Evolutionary conservation across 2,113 vertebrate genomes (phyloP), one percentile per base, ranked within the genome.

Genomic region (Amphiprion ocellaris): DNA sequence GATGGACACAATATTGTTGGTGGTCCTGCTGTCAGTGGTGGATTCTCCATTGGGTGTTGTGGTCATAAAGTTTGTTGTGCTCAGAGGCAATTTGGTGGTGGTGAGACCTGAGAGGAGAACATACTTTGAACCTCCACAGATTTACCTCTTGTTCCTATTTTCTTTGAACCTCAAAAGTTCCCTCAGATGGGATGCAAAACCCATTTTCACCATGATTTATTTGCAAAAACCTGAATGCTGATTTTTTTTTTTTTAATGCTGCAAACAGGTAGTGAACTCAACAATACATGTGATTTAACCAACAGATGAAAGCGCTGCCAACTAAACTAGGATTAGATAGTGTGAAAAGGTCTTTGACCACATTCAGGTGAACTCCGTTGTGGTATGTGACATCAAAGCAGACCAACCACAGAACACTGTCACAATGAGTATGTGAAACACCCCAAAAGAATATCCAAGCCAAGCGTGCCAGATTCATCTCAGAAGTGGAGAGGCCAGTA

Each of bases 51-150:
- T 41, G 2, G 77, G 0, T 3, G 75, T 69, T 3, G 69, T 70
- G 69, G 21, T 23, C 26, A 39, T 16, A 21, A 41, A 77, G 77
- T 60, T 70, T 56, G 88, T 88, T 11, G 91, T 89, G 75, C 59
- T 92, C 64, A 23, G 67, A 61, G 92, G 81, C 49, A 81, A 66
- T 54, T 11, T 86, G 44, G 90, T 93, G 61, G 92, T 89, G 47
- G 79, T 73, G n/a, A 86, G 12, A 84, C 92, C 94, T 95, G 89
- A 47, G 87, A 90, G 91, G 81, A 92, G 65, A 93, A 74, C 49
- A 88, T 11, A 91, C 46, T 64, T 83, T 67, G 55, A 77, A 71
- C 47, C 77, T 59, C 63, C 56, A 1, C 21, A 53, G 59, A 77
- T 74, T 53, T 24, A 58, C 8, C 14, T 26, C 2, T 54, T 30